A percentile compares a stretch with the other conserved stretches of the same genome.
These are phyloP conservation scores for Chirona hameri DNA, from an alignment of 2,888 invertebrate species.

Conservation along the genomic window DNA sequence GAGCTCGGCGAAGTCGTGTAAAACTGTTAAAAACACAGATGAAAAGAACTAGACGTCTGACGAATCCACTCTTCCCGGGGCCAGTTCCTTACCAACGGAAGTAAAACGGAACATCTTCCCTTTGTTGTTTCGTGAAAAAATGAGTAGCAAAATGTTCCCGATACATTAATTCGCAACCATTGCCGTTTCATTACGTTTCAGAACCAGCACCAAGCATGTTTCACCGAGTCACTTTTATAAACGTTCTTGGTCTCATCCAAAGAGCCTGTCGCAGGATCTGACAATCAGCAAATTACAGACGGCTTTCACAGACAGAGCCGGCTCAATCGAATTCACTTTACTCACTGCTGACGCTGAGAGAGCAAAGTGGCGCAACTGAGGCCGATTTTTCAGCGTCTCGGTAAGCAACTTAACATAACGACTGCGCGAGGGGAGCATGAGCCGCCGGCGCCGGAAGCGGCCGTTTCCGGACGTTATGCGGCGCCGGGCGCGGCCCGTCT, in stretches of 20 bases:
- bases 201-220: too few relatives aligned
- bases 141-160: too few relatives aligned
- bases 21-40: not conserved
- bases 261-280: too few relatives aligned
- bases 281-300: not conserved
- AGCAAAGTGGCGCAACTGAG: not conserved
- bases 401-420: conserved; percentile 9
- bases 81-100: too few relatives aligned
- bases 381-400: not conserved
- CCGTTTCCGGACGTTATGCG: not conserved
- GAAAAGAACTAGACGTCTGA: not conserved
- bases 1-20: not conserved
- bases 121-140: too few relatives aligned
- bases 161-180: too few relatives aligned
- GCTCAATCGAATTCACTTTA: not conserved
- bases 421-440: not conserved
- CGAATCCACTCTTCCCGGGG: too few relatives aligned
- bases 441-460: not conserved
- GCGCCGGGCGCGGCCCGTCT: not conserved
- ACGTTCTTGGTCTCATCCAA: too few relatives aligned
- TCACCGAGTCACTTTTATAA: too few relatives aligned
- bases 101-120: too few relatives aligned
- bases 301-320: not conserved
- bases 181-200: too few relatives aligned
- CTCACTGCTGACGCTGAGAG: not conserved